Base-by-base conservation (phyloP, 2,113 vertebrate genomes). In the Ancistrus triradiatus region DNA sequence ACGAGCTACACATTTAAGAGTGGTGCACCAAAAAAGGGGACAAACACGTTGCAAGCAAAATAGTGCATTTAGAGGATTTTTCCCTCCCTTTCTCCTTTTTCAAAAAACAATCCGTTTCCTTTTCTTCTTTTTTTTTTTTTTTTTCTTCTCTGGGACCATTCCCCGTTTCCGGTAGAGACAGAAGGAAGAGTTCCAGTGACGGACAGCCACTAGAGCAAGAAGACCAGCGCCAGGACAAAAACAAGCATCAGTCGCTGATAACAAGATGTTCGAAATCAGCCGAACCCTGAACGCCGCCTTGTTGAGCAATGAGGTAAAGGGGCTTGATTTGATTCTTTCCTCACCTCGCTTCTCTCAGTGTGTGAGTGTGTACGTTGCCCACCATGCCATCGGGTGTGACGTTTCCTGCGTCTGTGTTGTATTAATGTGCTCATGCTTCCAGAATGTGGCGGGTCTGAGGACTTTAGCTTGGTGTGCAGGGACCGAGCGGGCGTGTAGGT, bases 181-280 rank as follows among this genome's bases (percentile, higher is more conserved):
- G 62, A 70, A 55, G 49, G 67, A 70, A 77, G 78, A 76, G 74
- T 80, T 81, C 73, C 80, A 77, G 75, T 79, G 80, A 84, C 78
- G 77, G 68, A 72, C 59, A 67, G 42, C 63, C 60, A 38, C 46
- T 35, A 53, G 58, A 68, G 6, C 63, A 22, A 64, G 49, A 37
- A 40, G 46, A 44, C 40, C 33, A 33, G 31, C 8, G 17, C 18
- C 22, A 57, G 63, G 53, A 81, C 53, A 81, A 82, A 59, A 78
- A 72, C 59, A 77, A 69, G 52, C 75, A 59, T 47, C 63, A 62
- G 44, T 27, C 42, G 14, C 60, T 58, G 70, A 81, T 72, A 83
- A 88, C 90, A 95, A 95, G 91, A 98, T 98, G 96, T 98, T 97
- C 88, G 95, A 98, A 93, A 98, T 98, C 93, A 95, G 94, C 95